Base-by-base conservation (phyloP, 2,888 invertebrate species). In the Deilephila porcellus region DNA sequence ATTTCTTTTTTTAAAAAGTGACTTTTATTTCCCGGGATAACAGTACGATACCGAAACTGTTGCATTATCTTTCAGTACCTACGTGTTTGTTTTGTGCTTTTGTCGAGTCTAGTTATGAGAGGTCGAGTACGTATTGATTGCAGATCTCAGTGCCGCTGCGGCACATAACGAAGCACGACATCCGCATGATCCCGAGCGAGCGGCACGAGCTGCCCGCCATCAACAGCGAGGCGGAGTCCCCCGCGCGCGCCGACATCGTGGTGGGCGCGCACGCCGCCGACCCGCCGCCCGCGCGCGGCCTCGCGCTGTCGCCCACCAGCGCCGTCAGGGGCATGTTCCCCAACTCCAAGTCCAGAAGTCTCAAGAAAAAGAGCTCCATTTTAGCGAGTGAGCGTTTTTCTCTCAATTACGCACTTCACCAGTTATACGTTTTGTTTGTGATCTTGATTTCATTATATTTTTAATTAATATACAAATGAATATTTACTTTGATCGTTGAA, bases 321-420 rank as follows among this genome's bases (percentile, higher is more conserved):
- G 93, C 94, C 45, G 95, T 95, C 2, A 86, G 95, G n/a, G 95
- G 95, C 29, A 95, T 96, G 78, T 95, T 96, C 82, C 95, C 95
- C 37, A 90, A 95, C 0, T 93, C 94, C 75, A 96, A 96, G 85
- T 95, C 95, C 0, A 90, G 96, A 76, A 96, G 96, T n/a, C 88
- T 96, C 60, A 97, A 97, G 85, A 97, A 97, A 91, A 97, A 97
- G 85, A 97, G 97, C 85, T 96, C 96, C 34, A 94, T 97, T 53
- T 91, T 97, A 53, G 96, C 97, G 60, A 97, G 97, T 97, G 85
- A 96, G 96, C 95, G 11, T 7, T 17, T 45, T 11, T 14, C 11
- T 14, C 45, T 14, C 45, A 45, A 45, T 45, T 4, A 45, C 45
- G 14, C 0, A 45, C 45, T 11, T 14, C 45, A 45, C 45, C 0